Evolutionary conservation across 1,140 invertebrate genomes (phyloP).

Genomic region (Rhysida immarginata): DNA sequence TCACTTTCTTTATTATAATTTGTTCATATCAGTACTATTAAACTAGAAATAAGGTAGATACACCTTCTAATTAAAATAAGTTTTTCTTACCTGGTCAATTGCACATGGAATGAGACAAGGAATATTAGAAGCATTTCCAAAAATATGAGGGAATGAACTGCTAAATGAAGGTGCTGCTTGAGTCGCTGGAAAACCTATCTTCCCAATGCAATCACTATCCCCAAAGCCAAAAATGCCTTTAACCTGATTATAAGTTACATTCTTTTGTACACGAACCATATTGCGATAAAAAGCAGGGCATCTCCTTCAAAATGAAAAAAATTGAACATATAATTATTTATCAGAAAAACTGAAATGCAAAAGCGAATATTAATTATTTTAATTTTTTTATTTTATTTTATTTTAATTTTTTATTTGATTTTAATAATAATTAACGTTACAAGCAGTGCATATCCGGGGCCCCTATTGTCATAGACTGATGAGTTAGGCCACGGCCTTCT

Average conservation of each 20-base stretch:
- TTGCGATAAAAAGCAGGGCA: conserved; percentile 41
- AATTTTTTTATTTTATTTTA: too few relatives aligned
- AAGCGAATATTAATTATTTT: too few relatives aligned
- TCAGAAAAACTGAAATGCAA: too few relatives aligned
- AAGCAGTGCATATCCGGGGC: too few relatives aligned
- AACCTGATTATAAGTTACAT: conserved; percentile 87
- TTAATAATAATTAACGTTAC: too few relatives aligned
- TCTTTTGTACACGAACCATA: conserved; percentile 61
- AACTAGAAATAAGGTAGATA: too few relatives aligned
- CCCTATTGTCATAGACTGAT: too few relatives aligned
- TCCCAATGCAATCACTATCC: conserved; percentile 86
- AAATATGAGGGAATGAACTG: conserved; percentile 90
- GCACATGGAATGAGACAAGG: conserved; percentile 94
- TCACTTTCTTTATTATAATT: background rate
- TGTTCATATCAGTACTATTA: too few relatives aligned
- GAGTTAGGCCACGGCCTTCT: too few relatives aligned
- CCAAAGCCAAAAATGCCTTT: conserved; percentile 93
- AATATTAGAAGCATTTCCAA: conserved; percentile 58
- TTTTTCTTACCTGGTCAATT: conserved; percentile 72
- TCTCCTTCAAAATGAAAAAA: conserved; percentile 39
- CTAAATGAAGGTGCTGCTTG: conserved; percentile 92
- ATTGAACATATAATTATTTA: too few relatives aligned
- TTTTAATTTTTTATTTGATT: too few relatives aligned
- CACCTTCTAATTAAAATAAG: too few relatives aligned
- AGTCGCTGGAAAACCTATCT: conserved; percentile 90